These are phyloP conservation scores for Scaptomyza flava DNA, from an alignment of 2,888 invertebrate genomes.

Conservation along the genomic window DNA sequence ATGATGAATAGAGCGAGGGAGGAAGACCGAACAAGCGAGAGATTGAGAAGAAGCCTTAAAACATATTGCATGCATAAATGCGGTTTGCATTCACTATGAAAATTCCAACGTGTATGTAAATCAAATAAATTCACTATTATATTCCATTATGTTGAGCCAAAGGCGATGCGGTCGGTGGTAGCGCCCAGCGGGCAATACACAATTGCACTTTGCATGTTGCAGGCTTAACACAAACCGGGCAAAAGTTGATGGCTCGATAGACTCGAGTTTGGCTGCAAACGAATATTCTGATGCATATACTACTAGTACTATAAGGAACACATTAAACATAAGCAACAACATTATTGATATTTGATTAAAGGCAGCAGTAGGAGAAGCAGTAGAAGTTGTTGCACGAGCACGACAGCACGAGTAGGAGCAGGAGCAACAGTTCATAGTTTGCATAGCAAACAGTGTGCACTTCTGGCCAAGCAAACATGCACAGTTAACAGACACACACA, in stretches of 20 bases:
- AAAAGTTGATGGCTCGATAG: slow-evolving; percentile 41
- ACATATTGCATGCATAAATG: slow-evolving; percentile 47
- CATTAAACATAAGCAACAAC: slow-evolving; percentile 11
- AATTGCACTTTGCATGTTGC: slow-evolving; percentile 42
- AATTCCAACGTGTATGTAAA: slow-evolving; percentile 37
- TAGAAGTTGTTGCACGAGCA: background rate
- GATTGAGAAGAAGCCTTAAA: background rate
- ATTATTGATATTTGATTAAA: slow-evolving; percentile 69
- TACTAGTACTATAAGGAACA: background rate
- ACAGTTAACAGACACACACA: background rate
- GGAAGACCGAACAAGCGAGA: background rate
- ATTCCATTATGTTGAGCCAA: slow-evolving; percentile 41
- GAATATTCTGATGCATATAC: background rate
- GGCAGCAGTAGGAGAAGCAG: slow-evolving; percentile 10
- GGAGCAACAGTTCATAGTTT: slow-evolving; percentile 43
- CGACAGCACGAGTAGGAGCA: slow-evolving; percentile 1
- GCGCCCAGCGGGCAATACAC: slow-evolving; percentile 13
- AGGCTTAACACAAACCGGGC: slow-evolving; percentile 36
- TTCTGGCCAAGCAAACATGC: slow-evolving; percentile 36
- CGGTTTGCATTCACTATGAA: slow-evolving; percentile 34
- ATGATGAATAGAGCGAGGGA: background rate
- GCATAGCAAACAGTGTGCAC: slow-evolving; percentile 67
- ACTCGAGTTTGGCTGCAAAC: slow-evolving; percentile 10
- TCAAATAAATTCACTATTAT: slow-evolving; percentile 58
- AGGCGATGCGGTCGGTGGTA: background rate